These are phyloP conservation scores for Phymorhynchus buccinoides DNA, from an alignment of 1,140 invertebrate genomes.

Conservation along the genomic window DNA sequence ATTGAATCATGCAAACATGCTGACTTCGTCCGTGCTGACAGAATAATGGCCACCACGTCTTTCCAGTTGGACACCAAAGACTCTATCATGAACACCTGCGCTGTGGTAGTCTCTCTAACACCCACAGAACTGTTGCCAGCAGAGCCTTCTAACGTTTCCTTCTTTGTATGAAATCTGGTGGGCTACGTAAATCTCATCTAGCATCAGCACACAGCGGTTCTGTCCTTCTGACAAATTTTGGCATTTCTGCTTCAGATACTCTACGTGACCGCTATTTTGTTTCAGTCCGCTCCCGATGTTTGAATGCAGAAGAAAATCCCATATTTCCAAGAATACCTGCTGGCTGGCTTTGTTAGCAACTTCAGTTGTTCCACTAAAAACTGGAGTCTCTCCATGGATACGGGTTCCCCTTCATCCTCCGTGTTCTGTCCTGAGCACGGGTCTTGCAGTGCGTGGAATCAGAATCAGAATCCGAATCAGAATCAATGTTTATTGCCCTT, in stretches of 20 bases:
- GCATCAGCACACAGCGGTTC: background rate
- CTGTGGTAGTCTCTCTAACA: background rate
- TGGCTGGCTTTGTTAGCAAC: background rate
- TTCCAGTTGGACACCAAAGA: too few species aligned
- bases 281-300: background rate
- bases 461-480: too few species aligned
- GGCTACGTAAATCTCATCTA: background rate
- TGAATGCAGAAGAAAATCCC: background rate
- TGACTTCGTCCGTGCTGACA: too few species aligned
- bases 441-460: too few species aligned
- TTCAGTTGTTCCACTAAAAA: background rate
- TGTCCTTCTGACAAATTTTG: background rate
- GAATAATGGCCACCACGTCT: too few species aligned
- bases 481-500: too few species aligned
- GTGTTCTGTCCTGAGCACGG: too few species aligned
- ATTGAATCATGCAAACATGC: too few species aligned
- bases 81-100: background rate
- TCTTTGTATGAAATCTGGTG: slow-evolving; percentile 3
- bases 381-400: background rate
- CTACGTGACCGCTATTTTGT: background rate
- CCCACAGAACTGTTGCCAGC: background rate
- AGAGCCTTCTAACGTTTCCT: background rate
- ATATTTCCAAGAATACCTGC: slow-evolving; percentile 4
- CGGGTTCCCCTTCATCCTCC: too few species aligned
- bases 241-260: slow-evolving; percentile 10